Evolutionary conservation across 64 coral and sea anemone species (phyloP), one percentile per base, ranked within the genome.

Genomic region (Platygyra sinensis): DNA sequence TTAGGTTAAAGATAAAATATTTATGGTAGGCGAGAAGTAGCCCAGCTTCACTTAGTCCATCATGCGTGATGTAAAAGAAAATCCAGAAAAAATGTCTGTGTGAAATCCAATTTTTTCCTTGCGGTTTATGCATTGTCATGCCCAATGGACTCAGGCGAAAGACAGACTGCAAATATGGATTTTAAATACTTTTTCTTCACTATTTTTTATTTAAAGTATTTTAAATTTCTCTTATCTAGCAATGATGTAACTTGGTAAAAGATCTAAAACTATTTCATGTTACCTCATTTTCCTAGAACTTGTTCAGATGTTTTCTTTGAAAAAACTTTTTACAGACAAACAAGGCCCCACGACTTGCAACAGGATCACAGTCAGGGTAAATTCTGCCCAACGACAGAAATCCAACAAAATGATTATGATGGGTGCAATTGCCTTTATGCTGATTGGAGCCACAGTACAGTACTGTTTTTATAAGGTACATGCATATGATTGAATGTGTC

Each of bases 361-460:
- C 32, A 14, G 11, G 11, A 12, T 16, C 33, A n/a, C n/a, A 71
- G 62, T 51, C 52, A n/a, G n/a, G n/a, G 60, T 67, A 12, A 67
- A 83, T 42, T 19, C 57, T 24, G 22, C 63, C 49, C 62, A 71
- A 38, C 69, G 67, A 52, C 32, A 85, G 17, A 85, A 49, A 36
- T 64, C 65, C 28, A 92, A 92, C 75, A 92, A 64, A 65, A 62
- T 57, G 18, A 75, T 92, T 1, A 49, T 92, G 16, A 49, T 86
- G 10, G 90, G 90, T 22, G 51, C 61, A 0, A 12, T 92, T 10
- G 33, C 86, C 10, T 92, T 92, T 51, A 92, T 92, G 90, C 30
- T 87, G 3, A 54, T 20, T 71, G 90, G 90, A 72, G 83, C 83
- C 13, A 36, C 81, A 55, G 74, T 87, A 12, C 57, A 86, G 19